Evolutionary conservation across 2,113 vertebrate genomes (phyloP), one percentile per base, ranked within the genome.

Genomic region (Hemicordylus capensis): DNA sequence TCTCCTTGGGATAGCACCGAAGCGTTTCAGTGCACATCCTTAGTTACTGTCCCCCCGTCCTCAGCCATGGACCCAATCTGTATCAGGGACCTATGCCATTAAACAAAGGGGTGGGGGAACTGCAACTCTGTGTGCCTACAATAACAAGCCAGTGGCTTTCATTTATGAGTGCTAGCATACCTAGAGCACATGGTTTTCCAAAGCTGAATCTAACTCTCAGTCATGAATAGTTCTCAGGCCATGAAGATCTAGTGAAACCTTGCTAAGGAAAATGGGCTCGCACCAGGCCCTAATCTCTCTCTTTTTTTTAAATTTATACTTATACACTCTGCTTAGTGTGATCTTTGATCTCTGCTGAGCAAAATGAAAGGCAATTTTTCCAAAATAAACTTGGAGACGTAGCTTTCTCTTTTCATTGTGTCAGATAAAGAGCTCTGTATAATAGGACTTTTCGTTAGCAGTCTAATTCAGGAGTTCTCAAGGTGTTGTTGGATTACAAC

Each of bases 371-470:
- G 24, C 76, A 85, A 69, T 56, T 87, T 7, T 84, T 80, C 81
- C 31, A 14, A 39, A 77, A 0, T 63, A 31, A 70, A 58, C 7
- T 37, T 78, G 39, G 24, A 31, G n/a, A 39, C 72, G 22, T 42
- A 28, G 12, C 54, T 58, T 31, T 89, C n/a, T n/a, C n/a, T n/a
- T n/a, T n/a, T n/a, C n/a, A n/a, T n/a, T n/a, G n/a, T n/a, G n/a
- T n/a, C n/a, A n/a, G n/a, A n/a, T n/a, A n/a, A n/a, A n/a, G n/a
- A n/a, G n/a, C n/a, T n/a, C n/a, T n/a, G n/a, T n/a, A n/a, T 61
- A 87, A 77, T 75, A 81, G 22, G 22, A 59, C 44, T 74, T 87
- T 26, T 92, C n/a, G 67, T 34, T 69, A n/a, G 34, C 22, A 37
- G 34, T 19, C 83, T 26, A 85, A n/a, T 61, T n/a, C n/a, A n/a